phyloP scores from a whole-genome alignment of 1,140 invertebrate species.

The Hetaerina americana region DNA sequence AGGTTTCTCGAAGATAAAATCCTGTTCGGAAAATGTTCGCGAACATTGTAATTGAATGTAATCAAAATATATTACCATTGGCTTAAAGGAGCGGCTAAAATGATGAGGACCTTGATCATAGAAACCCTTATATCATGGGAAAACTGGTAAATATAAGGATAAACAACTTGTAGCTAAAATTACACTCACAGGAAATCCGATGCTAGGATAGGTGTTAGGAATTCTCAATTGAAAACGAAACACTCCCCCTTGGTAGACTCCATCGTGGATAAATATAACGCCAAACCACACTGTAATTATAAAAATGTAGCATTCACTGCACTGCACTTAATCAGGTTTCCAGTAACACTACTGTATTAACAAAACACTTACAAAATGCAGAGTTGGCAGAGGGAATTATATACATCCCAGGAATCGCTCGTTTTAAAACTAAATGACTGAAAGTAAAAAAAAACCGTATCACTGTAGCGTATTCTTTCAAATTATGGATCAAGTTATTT shows the following conservation, averaged over 20 bases:
- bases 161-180: no score
- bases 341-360: no score
- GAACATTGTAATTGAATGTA: constrained; percentile 29
- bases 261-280: constrained; percentile 77
- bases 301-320: constrained; percentile 18
- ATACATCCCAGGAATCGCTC: constrained; percentile 38
- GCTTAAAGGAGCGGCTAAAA: no score
- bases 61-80: no score
- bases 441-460: no score
- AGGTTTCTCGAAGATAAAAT: background rate
- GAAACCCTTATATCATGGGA: no score
- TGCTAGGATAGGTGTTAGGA: constrained; percentile 78
- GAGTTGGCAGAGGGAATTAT: constrained; percentile 37
- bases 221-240: constrained; percentile 78
- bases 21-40: background rate
- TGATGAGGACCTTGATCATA: no score
- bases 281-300: constrained; percentile 77
- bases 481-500: no score
- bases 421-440: constrained; percentile 35
- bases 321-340: no score
- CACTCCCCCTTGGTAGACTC: constrained; percentile 73
- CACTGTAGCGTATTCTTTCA: no score
- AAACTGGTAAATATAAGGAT: no score
- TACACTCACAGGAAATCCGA: constrained; percentile 71
- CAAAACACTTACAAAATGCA: constrained; percentile 31